Conservation (phyloP, 2,797 vertebrate genomes). For the Neopelma chrysocephalum region DNA sequence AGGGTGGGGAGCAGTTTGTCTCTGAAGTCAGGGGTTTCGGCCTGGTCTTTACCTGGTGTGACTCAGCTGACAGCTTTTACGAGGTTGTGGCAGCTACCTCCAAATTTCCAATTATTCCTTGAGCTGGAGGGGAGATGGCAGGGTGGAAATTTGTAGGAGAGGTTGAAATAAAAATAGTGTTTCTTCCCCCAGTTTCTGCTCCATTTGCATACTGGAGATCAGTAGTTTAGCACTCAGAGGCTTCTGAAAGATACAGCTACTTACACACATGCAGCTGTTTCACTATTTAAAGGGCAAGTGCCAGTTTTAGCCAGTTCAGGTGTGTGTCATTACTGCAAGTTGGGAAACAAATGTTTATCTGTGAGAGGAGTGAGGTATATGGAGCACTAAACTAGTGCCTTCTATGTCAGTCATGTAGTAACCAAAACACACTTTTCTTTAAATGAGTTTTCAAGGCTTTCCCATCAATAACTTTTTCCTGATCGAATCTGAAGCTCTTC, state of each 20-base stretch:
- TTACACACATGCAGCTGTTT: background rate
- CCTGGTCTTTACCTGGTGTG: background rate
- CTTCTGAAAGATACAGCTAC: background rate
- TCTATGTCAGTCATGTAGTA: rapidly evolving
- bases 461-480: background rate
- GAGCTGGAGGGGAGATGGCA: background rate
- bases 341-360: background rate
- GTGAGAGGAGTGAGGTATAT: background rate
- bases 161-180: background rate
- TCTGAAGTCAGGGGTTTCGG: background rate
- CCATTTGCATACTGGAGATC: conserved; percentile 5
- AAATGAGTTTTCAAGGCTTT: background rate
- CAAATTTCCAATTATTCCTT: background rate
- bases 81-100: background rate
- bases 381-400: background rate
- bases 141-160: background rate
- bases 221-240: background rate
- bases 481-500: background rate
- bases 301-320: conserved; percentile 1
- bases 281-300: background rate
- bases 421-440: background rate
- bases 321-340: background rate
- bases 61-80: background rate
- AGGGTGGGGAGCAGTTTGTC: background rate
- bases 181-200: background rate